phyloP scores from a whole-genome alignment of 1,140 invertebrate genomes.

The Solen grandis region DNA sequence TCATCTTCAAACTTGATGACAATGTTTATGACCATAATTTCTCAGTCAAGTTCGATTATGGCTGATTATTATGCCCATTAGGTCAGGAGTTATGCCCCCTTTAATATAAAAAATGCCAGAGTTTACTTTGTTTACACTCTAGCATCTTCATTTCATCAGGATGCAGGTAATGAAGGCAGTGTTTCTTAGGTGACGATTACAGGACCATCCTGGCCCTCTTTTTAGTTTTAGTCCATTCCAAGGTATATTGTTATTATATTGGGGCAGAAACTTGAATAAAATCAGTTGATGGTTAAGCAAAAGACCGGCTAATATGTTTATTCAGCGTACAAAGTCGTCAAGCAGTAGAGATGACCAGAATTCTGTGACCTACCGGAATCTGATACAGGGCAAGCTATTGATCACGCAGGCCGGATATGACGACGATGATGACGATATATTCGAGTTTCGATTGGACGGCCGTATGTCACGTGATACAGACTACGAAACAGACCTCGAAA shows the following conservation, averaged over 20 bases:
- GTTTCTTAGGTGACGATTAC: background rate
- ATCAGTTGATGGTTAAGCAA: no score
- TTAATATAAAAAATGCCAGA: no score
- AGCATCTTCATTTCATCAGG: no score
- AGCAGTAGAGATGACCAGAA: background rate
- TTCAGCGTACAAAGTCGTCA: background rate
- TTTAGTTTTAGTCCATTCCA: background rate
- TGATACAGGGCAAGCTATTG: conserved; percentile 35
- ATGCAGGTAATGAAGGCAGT: no score
- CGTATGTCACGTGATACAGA: conserved; percentile 64
- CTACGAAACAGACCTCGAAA: conserved; percentile 72
- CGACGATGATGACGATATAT: conserved; percentile 30
- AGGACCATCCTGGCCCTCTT: background rate
- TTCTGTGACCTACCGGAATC: conserved; percentile 5
- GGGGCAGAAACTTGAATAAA: no score
- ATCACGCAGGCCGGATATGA: conserved; percentile 28
- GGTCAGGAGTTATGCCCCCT: no score
- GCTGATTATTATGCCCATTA: no score
- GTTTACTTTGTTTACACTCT: no score
- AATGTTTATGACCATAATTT: no score
- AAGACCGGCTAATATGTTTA: background rate
- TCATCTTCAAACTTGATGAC: no score
- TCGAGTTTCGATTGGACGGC: conserved; percentile 21
- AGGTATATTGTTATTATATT: background rate
- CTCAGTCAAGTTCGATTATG: no score